Conservation (phyloP, 1,140 invertebrate species). For the Gerris buenoi region DNA sequence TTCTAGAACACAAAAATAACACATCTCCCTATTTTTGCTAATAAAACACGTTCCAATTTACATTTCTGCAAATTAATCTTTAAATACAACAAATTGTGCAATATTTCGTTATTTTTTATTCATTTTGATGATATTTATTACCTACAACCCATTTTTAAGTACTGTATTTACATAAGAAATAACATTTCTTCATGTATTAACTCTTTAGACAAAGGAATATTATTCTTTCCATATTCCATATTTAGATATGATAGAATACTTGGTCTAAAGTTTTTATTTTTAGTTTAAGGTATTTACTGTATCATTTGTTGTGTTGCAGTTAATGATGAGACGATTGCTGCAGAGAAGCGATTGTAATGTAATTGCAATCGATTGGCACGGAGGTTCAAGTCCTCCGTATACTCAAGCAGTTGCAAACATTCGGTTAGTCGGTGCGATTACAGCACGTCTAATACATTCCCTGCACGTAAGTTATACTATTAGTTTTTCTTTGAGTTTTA, state of each 20-base stretch:
- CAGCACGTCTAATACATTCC: constrained; percentile 48
- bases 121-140: too few relatives aligned
- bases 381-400: constrained; percentile 70
- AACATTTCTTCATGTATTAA: too few relatives aligned
- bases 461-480: constrained; percentile 34
- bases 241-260: background rate
- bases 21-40: too few relatives aligned
- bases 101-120: too few relatives aligned
- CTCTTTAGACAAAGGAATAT: background rate
- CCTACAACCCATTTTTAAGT: too few relatives aligned
- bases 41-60: too few relatives aligned
- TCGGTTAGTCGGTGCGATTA: constrained; percentile 65
- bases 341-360: constrained; percentile 52
- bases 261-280: background rate
- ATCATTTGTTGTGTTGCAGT: constrained; percentile 29
- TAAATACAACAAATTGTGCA: too few relatives aligned
- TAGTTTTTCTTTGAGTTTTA: too few relatives aligned
- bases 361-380: constrained; percentile 68
- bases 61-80: too few relatives aligned
- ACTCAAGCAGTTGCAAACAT: constrained; percentile 81
- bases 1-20: too few relatives aligned
- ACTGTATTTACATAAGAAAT: too few relatives aligned
- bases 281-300: background rate
- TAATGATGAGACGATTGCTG: constrained; percentile 46
- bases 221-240: constrained; percentile 5